These are phyloP conservation scores for Mallotus villosus DNA, from an alignment of 2,797 vertebrate species.

Conservation along the genomic window DNA sequence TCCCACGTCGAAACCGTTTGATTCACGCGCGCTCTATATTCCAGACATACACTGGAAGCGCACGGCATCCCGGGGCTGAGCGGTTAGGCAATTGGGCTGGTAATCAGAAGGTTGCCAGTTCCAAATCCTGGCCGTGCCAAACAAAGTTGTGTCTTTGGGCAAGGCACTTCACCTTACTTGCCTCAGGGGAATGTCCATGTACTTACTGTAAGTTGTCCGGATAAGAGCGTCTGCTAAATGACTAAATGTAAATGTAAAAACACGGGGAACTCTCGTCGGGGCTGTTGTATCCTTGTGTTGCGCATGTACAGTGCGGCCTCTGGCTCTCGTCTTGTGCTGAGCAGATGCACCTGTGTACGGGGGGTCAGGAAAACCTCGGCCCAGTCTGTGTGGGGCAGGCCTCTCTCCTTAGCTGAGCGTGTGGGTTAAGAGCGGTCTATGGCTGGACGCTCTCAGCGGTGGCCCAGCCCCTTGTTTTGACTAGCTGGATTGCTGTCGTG, in stretches of 20 bases:
- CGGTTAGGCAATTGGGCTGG: too few relatives aligned
- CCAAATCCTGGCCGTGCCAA: too few relatives aligned
- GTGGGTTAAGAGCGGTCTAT: slow-evolving; percentile 53
- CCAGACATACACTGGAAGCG: background rate
- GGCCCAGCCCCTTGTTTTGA: slow-evolving; percentile 73
- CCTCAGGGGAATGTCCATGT: too few relatives aligned
- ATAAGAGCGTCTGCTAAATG: too few relatives aligned
- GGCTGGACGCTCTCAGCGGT: slow-evolving; percentile 34
- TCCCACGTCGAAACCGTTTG: slow-evolving; percentile 1
- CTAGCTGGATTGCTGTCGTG: slow-evolving; percentile 69
- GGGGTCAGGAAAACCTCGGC: slow-evolving; percentile 53
- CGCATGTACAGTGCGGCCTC: slow-evolving; percentile 18
- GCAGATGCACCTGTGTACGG: slow-evolving; percentile 66
- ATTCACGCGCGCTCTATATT: background rate
- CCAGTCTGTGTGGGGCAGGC: slow-evolving; percentile 57
- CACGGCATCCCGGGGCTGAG: background rate
- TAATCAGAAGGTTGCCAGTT: too few relatives aligned
- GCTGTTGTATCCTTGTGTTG: background rate
- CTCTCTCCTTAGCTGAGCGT: slow-evolving; percentile 46
- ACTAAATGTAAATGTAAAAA: too few relatives aligned
- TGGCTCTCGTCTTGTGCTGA: slow-evolving; percentile 37
- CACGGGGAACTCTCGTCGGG: background rate
- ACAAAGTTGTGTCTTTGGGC: too few relatives aligned
- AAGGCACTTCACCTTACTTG: too few relatives aligned
- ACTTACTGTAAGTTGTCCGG: too few relatives aligned